A percentile compares a stretch with the other conserved stretches of the same genome.
These are phyloP conservation scores for Saimiri boliviensis DNA, from an alignment of 2,113 vertebrate species.

Conservation along the genomic window DNA sequence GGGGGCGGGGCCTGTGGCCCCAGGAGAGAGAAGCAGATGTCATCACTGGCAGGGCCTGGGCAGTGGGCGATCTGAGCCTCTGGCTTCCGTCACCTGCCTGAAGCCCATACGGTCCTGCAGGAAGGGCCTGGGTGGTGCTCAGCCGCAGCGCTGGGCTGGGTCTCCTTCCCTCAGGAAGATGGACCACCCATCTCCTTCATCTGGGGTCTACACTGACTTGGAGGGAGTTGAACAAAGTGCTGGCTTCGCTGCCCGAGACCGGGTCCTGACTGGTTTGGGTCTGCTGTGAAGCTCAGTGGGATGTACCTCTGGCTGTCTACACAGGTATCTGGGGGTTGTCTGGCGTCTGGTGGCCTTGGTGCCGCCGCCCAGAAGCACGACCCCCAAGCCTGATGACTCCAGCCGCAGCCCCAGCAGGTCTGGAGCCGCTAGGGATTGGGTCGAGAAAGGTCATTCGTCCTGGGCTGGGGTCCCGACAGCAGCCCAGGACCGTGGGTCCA, in stretches of 20 bases:
- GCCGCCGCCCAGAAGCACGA: neutral
- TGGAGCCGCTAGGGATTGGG: too few relatives aligned
- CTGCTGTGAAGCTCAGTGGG: neutral
- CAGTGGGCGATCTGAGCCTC: neutral
- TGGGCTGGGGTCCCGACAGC: neutral
- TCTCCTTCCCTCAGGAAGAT: neutral
- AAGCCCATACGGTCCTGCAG: too few relatives aligned
- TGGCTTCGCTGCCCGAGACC: neutral
- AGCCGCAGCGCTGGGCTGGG: rapidly evolving
- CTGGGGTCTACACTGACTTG: neutral
- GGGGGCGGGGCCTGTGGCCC: neutral
- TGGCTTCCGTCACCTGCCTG: too few relatives aligned
- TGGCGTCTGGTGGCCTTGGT: neutral
- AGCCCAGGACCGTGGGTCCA: neutral
- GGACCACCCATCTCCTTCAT: neutral
- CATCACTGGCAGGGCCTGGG: neutral
- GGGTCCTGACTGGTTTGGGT: neutral
- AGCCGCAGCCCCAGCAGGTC: neutral
- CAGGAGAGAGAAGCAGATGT: neutral
- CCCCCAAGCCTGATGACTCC: rapidly evolving
- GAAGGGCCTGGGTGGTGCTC: rapidly evolving
- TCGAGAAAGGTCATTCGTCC: neutral
- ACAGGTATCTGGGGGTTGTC: neutral
- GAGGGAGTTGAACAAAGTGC: too few relatives aligned
- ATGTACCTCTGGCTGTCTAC: neutral